Evolutionary conservation across 2,888 invertebrate genomes (phyloP), one percentile per base, ranked within the genome.

Genomic region (Andricus quercusramuli): DNA sequence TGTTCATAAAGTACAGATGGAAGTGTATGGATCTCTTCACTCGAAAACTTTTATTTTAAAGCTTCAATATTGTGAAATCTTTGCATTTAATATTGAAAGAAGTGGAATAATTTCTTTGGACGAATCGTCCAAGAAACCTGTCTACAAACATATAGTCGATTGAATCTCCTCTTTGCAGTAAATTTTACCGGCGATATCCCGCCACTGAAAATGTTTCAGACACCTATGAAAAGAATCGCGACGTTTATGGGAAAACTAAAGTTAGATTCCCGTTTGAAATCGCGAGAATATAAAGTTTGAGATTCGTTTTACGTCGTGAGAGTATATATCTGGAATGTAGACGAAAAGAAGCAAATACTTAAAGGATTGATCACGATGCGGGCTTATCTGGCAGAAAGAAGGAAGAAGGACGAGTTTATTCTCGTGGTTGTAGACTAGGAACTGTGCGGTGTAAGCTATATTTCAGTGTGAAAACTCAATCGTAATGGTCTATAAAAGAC

Each of bases 401-500:
- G 32, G 56, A 74, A 74, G 74, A 74, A 51, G 74, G 56, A 74
- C 51, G 51, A 74, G 32, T 74, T 74, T 74, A 74, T 29, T 51
- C 74, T 64, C 22, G 13, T 51, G 56, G 29, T 74, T 56, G 32
- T 74, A 32, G 56, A 74, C 32, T 74, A 56, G 9, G 56, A 74
- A 32, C 32, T 74, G 32, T 32, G 56, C 29, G 29, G n/a, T n/a
- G 56, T 74, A 74, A 74, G 56, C 74, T 25, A 47, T 68, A 74
- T 86, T 86, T 82, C 85, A 83, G 85, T 80, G 87, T 82, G 88
- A 90, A 90, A 89, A 87, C 88, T 90, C 90, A 87, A 90, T 90
- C 87, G 89, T 89, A 91, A 91, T 88, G 84, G 88, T 77, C 87
- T 88, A 90, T 91, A 90, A 91, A 91, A 89, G 86, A 80, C 85